Percentiles rank a stretch among this genome's conserved stretches.
phyloP scores from a whole-genome alignment of 2,797 vertebrate genomes.

The Brachymystax lenok region DNA sequence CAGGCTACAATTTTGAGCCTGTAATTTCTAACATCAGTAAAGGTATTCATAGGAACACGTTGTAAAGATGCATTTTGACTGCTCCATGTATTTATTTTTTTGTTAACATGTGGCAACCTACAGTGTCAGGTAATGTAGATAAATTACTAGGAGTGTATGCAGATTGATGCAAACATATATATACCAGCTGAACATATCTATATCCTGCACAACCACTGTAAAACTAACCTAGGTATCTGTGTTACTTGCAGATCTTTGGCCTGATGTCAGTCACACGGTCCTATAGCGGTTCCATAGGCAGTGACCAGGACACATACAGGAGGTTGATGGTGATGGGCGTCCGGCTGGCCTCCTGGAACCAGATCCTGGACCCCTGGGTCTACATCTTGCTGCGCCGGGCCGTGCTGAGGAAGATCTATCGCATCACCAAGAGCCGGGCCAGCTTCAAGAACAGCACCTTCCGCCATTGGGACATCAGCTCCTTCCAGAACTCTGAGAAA shows the following conservation, averaged over 20 bases:
- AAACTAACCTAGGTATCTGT: background rate
- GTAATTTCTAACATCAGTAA: background rate
- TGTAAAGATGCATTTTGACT: background rate
- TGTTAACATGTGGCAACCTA: too few relatives aligned
- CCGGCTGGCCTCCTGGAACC: conserved; percentile 87
- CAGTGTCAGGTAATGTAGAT: too few relatives aligned
- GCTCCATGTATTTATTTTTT: background rate
- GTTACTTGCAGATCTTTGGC: conserved; percentile 76
- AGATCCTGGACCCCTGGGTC: conserved; percentile 94
- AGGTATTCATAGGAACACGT: background rate
- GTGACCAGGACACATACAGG: conserved; percentile 58
- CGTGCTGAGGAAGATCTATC: conserved; percentile 83
- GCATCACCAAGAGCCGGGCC: conserved; percentile 73
- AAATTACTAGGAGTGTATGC: too few relatives aligned
- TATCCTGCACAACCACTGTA: too few relatives aligned
- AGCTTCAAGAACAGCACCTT: conserved; percentile 73
- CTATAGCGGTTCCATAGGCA: conserved; percentile 42
- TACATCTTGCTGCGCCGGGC: conserved; percentile 90
- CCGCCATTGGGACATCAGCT: conserved; percentile 81
- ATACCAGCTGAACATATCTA: too few relatives aligned
- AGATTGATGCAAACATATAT: too few relatives aligned
- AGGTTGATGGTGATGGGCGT: conserved; percentile 80
- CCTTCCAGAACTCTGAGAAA: conserved; percentile 81
- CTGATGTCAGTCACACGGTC: conserved; percentile 77
- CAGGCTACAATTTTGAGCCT: background rate